Conservation (phyloP, 2,888 invertebrate species). For the Plebejus melissa region DNA sequence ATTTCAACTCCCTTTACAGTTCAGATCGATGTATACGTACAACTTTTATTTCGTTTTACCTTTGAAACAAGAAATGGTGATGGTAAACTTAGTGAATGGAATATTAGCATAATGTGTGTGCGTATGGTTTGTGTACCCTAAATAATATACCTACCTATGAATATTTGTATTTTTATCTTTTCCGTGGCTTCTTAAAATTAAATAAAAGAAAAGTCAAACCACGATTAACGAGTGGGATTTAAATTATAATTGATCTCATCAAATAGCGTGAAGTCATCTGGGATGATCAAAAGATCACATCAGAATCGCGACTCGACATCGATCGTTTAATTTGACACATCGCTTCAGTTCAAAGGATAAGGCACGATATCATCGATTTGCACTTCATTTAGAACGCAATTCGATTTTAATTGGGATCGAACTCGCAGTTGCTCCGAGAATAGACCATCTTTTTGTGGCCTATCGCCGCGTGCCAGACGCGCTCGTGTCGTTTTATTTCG, state of each 20-base stretch:
- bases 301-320: conserved; percentile 32
- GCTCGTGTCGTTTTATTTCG: conserved; percentile 15
- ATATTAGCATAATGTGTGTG: background rate
- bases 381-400: conserved; percentile 60
- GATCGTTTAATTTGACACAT: conserved; percentile 44
- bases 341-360: conserved; percentile 43
- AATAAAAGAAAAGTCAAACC: background rate
- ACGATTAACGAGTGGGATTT: background rate
- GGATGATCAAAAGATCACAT: conserved; percentile 30
- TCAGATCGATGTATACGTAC: conserved; percentile 24
- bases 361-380: conserved; percentile 52
- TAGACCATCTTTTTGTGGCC: conserved; percentile 40
- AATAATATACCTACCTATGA: no score
- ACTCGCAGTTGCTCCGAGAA: conserved; percentile 41
- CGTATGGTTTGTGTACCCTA: background rate
- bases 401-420: conserved; percentile 63
- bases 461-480: conserved; percentile 25
- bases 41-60: conserved; percentile 16
- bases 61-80: conserved; percentile 11
- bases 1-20: conserved; percentile 54
- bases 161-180: background rate
- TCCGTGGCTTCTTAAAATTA: background rate
- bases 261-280: conserved; percentile 25
- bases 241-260: conserved; percentile 20
- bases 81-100: background rate